These are phyloP conservation scores for Sycon ciliatum DNA, from an alignment of 37 sponge, comb jelly and placozoan species.

Conservation along the genomic window DNA sequence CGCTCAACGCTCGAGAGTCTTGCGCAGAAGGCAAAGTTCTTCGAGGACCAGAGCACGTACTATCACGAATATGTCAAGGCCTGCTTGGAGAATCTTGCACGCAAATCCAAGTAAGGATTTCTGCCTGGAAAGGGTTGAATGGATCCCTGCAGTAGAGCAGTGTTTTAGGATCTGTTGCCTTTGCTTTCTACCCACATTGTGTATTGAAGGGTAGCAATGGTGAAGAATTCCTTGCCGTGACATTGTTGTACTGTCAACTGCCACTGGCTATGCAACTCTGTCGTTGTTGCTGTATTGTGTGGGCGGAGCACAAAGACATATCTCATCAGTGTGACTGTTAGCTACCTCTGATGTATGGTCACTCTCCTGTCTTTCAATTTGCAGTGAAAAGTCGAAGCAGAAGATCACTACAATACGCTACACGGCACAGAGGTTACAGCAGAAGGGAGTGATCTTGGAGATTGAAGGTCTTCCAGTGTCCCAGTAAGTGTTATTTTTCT, in stretches of 20 bases:
- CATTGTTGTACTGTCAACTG: too few relatives aligned
- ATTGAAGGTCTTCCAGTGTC: conserved; percentile 83
- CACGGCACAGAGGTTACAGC: conserved; percentile 75
- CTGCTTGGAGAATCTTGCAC: conserved; percentile 83
- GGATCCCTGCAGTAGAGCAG: too few relatives aligned
- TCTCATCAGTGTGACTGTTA: too few relatives aligned
- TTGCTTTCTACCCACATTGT: too few relatives aligned
- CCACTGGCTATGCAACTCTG: too few relatives aligned
- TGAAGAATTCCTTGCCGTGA: too few relatives aligned
- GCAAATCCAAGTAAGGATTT: too few relatives aligned
- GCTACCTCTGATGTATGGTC: neutral
- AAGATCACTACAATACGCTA: conserved; percentile 83
- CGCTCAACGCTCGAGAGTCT: conserved; percentile 57
- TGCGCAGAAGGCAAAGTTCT: conserved; percentile 68
- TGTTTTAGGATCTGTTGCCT: too few relatives aligned
- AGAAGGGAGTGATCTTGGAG: conserved; percentile 88
- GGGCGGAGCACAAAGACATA: too few relatives aligned
- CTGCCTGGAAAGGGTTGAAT: too few relatives aligned
- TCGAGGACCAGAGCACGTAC: conserved; percentile 76
- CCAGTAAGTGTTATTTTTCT: conserved; percentile 48
- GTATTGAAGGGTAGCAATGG: too few relatives aligned
- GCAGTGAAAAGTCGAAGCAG: conserved; percentile 45
- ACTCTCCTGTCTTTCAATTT: conserved; percentile 10
- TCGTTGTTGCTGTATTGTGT: too few relatives aligned
- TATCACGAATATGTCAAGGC: conserved; percentile 87